Percentiles rank a stretch among this genome's conserved stretches.
These are phyloP conservation scores for Colistium nudipinnis DNA, from an alignment of 2,113 vertebrate species.

Conservation along the genomic window DNA sequence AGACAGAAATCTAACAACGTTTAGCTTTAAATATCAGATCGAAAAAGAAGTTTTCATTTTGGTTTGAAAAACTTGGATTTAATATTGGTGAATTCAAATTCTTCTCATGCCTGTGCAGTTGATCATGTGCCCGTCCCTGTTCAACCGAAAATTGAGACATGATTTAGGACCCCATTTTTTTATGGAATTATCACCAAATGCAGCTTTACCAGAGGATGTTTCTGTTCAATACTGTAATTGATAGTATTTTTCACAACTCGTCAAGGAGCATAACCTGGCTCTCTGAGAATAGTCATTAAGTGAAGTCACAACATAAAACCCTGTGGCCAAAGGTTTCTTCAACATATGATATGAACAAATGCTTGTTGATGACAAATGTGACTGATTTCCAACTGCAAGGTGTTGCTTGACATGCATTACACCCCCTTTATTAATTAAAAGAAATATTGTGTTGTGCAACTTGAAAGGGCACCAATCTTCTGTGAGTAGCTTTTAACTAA, in stretches of 20 bases:
- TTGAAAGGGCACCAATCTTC: slow-evolving; percentile 20
- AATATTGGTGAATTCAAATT: background rate
- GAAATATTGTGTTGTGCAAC: slow-evolving; percentile 7
- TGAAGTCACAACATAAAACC: background rate
- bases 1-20: background rate
- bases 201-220: background rate
- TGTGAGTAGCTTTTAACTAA: slow-evolving; percentile 42
- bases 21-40: background rate
- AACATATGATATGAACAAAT: background rate
- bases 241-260: background rate
- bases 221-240: background rate
- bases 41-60: slow-evolving; percentile 9
- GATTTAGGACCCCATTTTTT: background rate
- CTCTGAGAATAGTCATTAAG: background rate
- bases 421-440: background rate
- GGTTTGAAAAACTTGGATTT: background rate
- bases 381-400: slow-evolving; percentile 9
- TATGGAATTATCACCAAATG: background rate
- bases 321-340: background rate
- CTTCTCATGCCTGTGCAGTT: too few relatives aligned
- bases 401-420: slow-evolving; percentile 4
- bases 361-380: background rate
- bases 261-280: background rate
- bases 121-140: slow-evolving; percentile 6
- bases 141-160: background rate